These are phyloP conservation scores for Cerceris rybyensis DNA, from an alignment of 2,888 invertebrate genomes.

Conservation along the genomic window DNA sequence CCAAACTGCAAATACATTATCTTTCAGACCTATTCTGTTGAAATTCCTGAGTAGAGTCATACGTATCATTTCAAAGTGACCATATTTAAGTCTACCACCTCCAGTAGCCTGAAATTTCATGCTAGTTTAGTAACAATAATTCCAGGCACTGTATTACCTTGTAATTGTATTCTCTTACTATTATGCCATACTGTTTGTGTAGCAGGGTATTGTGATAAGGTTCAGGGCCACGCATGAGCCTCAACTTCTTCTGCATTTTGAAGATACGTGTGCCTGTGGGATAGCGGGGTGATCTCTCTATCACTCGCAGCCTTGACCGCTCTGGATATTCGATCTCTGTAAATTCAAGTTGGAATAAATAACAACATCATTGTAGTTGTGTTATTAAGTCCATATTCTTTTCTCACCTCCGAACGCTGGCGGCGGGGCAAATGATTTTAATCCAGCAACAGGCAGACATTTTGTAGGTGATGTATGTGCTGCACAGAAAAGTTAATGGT, in stretches of 20 bases:
- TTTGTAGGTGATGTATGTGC: constrained; percentile 1
- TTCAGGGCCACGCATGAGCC: constrained; percentile 96
- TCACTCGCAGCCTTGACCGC: constrained; percentile 86
- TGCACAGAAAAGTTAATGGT: background rate
- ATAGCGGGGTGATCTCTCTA: constrained; percentile 89
- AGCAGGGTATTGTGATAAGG: constrained; percentile 91
- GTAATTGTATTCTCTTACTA: constrained; percentile 84
- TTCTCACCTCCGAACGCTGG: constrained; percentile 86
- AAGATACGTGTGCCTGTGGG: constrained; percentile 87
- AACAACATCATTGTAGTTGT: background rate
- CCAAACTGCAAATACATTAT: constrained; percentile 94
- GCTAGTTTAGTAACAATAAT: background rate
- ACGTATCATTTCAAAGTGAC: constrained; percentile 96
- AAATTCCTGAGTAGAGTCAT: constrained; percentile 87
- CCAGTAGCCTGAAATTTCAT: constrained; percentile 86
- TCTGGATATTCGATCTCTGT: constrained; percentile 82
- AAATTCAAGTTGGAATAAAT: constrained; percentile 21
- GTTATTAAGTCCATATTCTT: background rate
- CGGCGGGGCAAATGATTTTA: constrained; percentile 88
- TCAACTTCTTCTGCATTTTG: constrained; percentile 92
- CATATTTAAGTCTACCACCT: constrained; percentile 91
- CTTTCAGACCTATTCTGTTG: constrained; percentile 82
- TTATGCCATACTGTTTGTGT: constrained; percentile 96
- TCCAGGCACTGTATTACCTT: background rate
- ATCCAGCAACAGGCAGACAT: constrained; percentile 82